Evolutionary conservation across 2,888 invertebrate genomes (phyloP), one percentile per base, ranked within the genome.

Genomic region (Papilio demoleus): DNA sequence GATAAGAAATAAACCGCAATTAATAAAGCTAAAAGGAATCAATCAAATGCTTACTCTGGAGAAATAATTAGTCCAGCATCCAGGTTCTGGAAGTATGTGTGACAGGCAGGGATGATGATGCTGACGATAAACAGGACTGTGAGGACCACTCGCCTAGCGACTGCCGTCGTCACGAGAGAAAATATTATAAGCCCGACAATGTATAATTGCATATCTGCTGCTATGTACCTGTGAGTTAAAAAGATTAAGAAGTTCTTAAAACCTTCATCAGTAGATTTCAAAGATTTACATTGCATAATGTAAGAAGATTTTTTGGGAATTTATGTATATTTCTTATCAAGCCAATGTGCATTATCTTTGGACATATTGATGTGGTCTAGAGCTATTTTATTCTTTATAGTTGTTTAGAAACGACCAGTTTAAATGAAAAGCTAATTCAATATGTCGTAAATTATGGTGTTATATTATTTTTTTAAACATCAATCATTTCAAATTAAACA

Each of bases 151-250:
- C 71, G 76, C 56, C 79, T 75, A 4, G 64, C 50, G 19, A 59
- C 70, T 11, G 24, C 58, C 4, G 69, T 69, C 4, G 71, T 75
- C 9, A 72, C 38, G 62, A 79, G 34, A 19, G 77, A 60, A 17
- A 76, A 74, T 5, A 81, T 60, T 0, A 76, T 24, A 22, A 82
- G 65, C 0, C 81, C 81, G 2, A 81, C 3, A 14, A 78, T 67
- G 68, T 77, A 78, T 17, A 85, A 72, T 56, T 85, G 84, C 76
- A 82, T 79, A 65, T 83, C 81, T 5, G 80, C 74, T 6, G 81
- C 83, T 36, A 85, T 68, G 42, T 81, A 50, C 50, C 36, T 19
- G 47, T 4, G 1, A 22, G 22, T 22, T 11, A 47, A 47, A 38
- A 47, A 22, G 14, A 38, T 12, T 14, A 38, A 1, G 4, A 38